Conservation (phyloP, 2,113 vertebrate species). For the Apteryx owenii region DNA sequence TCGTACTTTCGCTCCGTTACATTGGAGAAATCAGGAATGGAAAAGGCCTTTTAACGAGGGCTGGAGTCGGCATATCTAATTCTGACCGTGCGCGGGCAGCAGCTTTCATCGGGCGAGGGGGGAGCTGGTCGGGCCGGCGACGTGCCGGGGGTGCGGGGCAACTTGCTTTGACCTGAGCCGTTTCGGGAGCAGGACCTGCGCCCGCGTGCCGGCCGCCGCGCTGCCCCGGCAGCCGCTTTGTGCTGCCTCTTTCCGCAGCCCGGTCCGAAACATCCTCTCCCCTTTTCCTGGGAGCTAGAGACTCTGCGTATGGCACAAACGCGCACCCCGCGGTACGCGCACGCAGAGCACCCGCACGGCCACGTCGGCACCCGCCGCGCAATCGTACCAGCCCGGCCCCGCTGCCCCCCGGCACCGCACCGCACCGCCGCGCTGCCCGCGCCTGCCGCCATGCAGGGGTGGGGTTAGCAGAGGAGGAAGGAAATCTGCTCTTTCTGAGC, state of each 20-base stretch:
- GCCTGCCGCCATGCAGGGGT: accelerated
- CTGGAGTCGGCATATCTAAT: background rate
- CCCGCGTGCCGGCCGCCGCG: accelerated
- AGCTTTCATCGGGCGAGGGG: too few relatives aligned
- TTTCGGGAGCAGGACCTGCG: accelerated
- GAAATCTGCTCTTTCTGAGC: background rate
- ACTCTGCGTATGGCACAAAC: too few relatives aligned
- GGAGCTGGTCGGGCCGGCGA: accelerated
- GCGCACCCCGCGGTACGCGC: background rate
- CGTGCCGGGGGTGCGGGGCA: accelerated
- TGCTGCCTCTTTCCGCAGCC: accelerated
- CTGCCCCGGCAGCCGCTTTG: background rate
- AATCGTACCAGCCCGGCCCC: too few relatives aligned
- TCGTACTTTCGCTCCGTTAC: background rate
- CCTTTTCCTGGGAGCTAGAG: too few relatives aligned
- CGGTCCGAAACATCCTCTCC: too few relatives aligned
- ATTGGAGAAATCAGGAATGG: background rate
- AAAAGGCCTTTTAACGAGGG: background rate
- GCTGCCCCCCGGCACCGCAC: too few relatives aligned
- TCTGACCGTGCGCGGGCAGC: background rate
- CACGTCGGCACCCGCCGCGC: too few relatives aligned
- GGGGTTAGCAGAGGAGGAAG: accelerated
- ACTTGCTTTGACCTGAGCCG: too few relatives aligned
- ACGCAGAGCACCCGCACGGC: background rate
- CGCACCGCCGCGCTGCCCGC: too few relatives aligned